Conservation (phyloP, 2,888 invertebrate genomes). For the Tetheella fluctuosa region DNA sequence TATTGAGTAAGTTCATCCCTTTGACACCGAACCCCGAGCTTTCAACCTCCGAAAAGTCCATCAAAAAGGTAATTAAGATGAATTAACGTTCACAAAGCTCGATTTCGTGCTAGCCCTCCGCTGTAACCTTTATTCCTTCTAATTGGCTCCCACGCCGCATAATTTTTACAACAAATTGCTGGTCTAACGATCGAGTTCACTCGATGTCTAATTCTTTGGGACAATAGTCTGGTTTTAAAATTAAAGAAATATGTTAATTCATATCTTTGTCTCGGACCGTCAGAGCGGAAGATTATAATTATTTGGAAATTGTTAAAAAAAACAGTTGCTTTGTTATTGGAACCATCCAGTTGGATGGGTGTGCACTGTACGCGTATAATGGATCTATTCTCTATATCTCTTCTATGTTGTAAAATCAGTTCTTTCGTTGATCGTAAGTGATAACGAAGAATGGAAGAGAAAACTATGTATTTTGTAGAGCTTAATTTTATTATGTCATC, state of each 20-base stretch:
- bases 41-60: conserved; percentile 55
- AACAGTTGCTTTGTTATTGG: conserved; percentile 59
- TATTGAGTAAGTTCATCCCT: conserved; percentile 54
- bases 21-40: conserved; percentile 46
- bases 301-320: conserved; percentile 70
- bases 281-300: conserved; percentile 82
- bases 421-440: conserved; percentile 29
- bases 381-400: conserved; percentile 50
- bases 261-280: conserved; percentile 71
- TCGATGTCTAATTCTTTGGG: conserved; percentile 75
- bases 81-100: conserved; percentile 64
- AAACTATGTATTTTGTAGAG: conserved; percentile 4
- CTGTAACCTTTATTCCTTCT: conserved; percentile 50
- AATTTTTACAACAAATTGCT: conserved; percentile 73
- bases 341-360: conserved; percentile 44
- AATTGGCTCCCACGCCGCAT: conserved; percentile 71
- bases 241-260: conserved; percentile 81
- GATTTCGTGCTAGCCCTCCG: conserved; percentile 39
- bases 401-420: conserved; percentile 31
- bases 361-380: conserved; percentile 36
- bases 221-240: conserved; percentile 74
- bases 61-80: conserved; percentile 70
- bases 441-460: background rate
- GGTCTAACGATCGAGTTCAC: conserved; percentile 66
- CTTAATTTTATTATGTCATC: too few relatives aligned